Conservation (phyloP, 23 tunicate genomes). For the Ascidia mentula region DNA sequence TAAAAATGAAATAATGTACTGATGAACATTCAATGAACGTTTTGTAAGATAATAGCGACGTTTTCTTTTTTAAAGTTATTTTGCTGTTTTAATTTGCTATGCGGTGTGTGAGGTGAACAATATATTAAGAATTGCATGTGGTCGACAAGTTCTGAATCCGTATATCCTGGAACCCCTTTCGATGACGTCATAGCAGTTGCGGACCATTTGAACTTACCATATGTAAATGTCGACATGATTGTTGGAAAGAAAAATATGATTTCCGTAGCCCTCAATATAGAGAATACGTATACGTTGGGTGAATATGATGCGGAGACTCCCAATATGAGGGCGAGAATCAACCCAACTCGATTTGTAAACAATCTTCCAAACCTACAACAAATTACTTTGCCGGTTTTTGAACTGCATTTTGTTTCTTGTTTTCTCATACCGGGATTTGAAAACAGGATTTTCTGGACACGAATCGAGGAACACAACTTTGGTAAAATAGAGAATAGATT, state of each 20-base stretch:
- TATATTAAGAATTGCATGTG: too few relatives aligned
- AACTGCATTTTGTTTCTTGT: background rate
- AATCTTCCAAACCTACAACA: slow-evolving; percentile 9
- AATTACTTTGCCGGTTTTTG: background rate
- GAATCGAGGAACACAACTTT: too few relatives aligned
- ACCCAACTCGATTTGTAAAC: background rate
- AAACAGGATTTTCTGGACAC: background rate
- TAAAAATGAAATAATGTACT: too few relatives aligned
- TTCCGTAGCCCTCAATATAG: background rate
- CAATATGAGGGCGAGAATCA: background rate
- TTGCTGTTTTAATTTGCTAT: too few relatives aligned
- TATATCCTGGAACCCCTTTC: too few relatives aligned
- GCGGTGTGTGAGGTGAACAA: too few relatives aligned
- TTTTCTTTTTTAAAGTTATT: too few relatives aligned
- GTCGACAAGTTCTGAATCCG: too few relatives aligned
- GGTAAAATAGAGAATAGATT: too few relatives aligned
- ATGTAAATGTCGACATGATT: background rate
- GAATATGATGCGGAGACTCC: background rate
- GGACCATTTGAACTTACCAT: slow-evolving; percentile 11
- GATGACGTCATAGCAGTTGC: too few relatives aligned
- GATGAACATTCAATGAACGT: too few relatives aligned
- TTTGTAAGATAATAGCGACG: too few relatives aligned
- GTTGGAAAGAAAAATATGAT: background rate
- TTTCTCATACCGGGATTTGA: background rate
- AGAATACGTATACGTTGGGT: slow-evolving; percentile 2